Evolutionary conservation across 1,140 invertebrate genomes (phyloP).

Genomic region (Chymomyza costata): DNA sequence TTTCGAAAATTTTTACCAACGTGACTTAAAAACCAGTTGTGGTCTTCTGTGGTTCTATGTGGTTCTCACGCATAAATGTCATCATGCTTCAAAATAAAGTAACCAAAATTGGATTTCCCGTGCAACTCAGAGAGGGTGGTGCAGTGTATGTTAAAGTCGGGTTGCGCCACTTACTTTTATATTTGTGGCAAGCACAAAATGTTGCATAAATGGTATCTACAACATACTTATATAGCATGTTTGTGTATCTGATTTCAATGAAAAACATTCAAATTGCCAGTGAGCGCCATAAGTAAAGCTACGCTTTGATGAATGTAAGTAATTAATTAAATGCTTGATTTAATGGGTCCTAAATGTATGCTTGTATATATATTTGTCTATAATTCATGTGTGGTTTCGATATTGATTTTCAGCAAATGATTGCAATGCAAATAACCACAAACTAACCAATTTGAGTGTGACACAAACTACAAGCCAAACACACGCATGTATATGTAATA

Average conservation of each 20-base stretch:
- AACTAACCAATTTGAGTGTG: slow-evolving; percentile 23
- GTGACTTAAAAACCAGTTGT: too few relatives aligned
- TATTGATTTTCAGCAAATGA: slow-evolving; percentile 45
- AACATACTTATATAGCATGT: too few relatives aligned
- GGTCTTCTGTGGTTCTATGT: too few relatives aligned
- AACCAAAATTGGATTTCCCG: too few relatives aligned
- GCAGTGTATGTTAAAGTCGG: neutral
- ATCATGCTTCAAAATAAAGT: too few relatives aligned
- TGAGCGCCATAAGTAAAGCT: slow-evolving; percentile 12
- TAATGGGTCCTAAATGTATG: slow-evolving; percentile 19
- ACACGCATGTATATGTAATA: too few relatives aligned
- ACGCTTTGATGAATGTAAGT: slow-evolving; percentile 37
- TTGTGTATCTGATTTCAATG: slow-evolving; percentile 5
- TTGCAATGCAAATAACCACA: slow-evolving; percentile 11
- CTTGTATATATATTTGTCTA: slow-evolving; percentile 4
- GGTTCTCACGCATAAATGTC: too few relatives aligned
- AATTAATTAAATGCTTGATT: slow-evolving; percentile 54
- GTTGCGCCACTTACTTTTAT: too few relatives aligned
- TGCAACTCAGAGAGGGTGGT: too few relatives aligned
- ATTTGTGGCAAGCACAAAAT: too few relatives aligned
- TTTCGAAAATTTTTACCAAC: too few relatives aligned
- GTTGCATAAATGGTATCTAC: too few relatives aligned
- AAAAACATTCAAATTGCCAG: slow-evolving; percentile 31
- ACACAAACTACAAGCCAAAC: slow-evolving; percentile 3
- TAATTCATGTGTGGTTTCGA: slow-evolving; percentile 26